These are phyloP conservation scores for Prunella himalayana DNA, from an alignment of 2,113 vertebrate species.

Conservation along the genomic window DNA sequence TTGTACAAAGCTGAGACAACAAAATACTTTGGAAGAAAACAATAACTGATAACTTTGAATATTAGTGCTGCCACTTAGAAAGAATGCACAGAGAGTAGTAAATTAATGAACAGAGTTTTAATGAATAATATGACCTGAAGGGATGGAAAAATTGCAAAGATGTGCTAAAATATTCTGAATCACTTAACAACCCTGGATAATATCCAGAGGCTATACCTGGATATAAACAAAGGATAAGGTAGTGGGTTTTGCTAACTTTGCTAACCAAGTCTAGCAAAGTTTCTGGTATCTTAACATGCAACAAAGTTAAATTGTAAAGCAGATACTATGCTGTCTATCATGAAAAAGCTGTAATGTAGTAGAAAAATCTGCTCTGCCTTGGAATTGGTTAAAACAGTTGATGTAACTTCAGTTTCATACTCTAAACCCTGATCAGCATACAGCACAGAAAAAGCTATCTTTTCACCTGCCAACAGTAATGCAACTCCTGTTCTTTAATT, in stretches of 20 bases:
- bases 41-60: slow-evolving; percentile 34
- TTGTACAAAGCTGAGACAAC: slow-evolving; percentile 56
- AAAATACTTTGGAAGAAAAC: slow-evolving; percentile 41
- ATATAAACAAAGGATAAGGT: background rate
- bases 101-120: slow-evolving; percentile 38
- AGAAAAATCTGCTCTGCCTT: background rate
- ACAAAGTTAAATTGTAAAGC: background rate
- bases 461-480: background rate
- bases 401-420: background rate
- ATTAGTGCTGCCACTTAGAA: slow-evolving; percentile 1
- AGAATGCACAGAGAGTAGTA: background rate
- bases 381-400: background rate
- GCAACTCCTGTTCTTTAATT: background rate
- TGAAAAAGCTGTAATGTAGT: background rate
- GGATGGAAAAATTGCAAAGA: background rate
- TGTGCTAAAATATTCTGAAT: background rate
- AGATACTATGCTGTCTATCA: background rate
- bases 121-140: slow-evolving; percentile 12
- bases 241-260: background rate
- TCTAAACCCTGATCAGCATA: background rate
- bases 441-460: background rate
- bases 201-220: background rate
- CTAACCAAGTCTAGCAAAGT: background rate
- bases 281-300: background rate
- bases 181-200: background rate